Evolutionary conservation across 2,888 invertebrate species (phyloP).

Genomic region (Agelastica alni): DNA sequence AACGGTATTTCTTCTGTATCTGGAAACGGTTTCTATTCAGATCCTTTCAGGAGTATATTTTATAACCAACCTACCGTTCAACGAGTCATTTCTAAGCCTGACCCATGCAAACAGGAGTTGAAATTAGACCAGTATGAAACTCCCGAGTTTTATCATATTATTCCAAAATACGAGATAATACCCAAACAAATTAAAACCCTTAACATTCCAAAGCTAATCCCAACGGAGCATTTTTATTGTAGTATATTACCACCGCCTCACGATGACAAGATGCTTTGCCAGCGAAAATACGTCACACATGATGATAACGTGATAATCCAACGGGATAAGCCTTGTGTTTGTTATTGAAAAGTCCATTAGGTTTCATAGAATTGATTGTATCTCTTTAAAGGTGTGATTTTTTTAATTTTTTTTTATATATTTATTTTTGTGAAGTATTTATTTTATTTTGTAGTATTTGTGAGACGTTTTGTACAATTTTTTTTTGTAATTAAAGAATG

Average conservation of each 20-base stretch:
- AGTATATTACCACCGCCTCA: conserved; percentile 11
- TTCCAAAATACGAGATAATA: conserved; percentile 28
- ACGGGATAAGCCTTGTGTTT: not conserved
- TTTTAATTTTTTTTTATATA: not conserved
- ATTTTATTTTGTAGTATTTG: not conserved
- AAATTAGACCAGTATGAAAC: conserved; percentile 14
- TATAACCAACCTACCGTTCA: conserved; percentile 30
- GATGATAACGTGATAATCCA: conserved; percentile 1
- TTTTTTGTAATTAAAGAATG: not conserved
- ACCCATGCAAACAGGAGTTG: conserved; percentile 8
- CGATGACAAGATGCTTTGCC: conserved; percentile 10
- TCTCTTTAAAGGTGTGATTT: not conserved
- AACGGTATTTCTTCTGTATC: conserved; percentile 20
- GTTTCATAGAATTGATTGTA: not conserved
- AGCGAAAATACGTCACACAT: conserved; percentile 16
- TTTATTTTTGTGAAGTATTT: no score
- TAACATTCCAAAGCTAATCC: conserved; percentile 20
- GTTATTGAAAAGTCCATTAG: not conserved
- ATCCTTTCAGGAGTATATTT: conserved; percentile 26
- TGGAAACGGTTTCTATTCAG: conserved; percentile 29
- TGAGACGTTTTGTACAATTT: not conserved
- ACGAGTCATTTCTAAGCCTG: conserved; percentile 15
- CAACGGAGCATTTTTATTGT: conserved; percentile 22
- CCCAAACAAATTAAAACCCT: conserved; percentile 15
- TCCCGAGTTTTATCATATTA: conserved; percentile 21